Evolutionary conservation across 2,113 vertebrate species (phyloP).

Genomic region (Nycticorax nycticorax): DNA sequence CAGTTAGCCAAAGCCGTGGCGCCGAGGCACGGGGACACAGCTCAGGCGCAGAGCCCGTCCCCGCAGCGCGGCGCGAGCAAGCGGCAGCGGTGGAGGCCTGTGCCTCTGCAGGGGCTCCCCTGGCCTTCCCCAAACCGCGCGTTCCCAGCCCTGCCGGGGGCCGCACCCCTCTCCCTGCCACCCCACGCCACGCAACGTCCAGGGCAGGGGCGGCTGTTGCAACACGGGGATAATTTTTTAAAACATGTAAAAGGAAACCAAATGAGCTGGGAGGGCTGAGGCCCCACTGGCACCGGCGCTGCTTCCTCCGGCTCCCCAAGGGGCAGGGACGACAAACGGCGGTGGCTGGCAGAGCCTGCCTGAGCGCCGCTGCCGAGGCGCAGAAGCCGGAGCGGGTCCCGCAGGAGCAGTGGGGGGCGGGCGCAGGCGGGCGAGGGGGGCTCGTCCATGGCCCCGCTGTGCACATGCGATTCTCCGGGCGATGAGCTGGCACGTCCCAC

Average conservation of each 20-base stretch:
- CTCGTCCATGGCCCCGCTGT: neutral
- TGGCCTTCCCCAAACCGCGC: rapidly evolving
- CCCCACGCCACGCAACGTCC: rapidly evolving
- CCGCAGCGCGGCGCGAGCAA: rapidly evolving
- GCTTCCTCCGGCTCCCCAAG: neutral
- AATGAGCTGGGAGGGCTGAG: neutral
- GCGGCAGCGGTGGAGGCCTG: rapidly evolving
- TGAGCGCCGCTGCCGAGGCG: neutral
- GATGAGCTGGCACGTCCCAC: rapidly evolving
- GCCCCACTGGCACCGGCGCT: neutral
- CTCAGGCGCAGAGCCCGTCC: neutral
- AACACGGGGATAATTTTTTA: neutral
- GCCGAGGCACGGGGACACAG: neutral
- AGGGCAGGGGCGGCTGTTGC: neutral
- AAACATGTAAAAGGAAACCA: neutral
- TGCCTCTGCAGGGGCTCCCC: neutral
- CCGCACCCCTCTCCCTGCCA: neutral
- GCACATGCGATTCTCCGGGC: rapidly evolving
- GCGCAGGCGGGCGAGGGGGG: neutral
- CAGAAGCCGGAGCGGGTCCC: neutral
- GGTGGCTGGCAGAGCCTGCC: neutral
- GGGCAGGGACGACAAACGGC: neutral
- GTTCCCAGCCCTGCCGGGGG: neutral
- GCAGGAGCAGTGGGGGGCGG: rapidly evolving
- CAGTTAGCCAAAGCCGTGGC: neutral